Conservation (phyloP, 2,888 invertebrate genomes). For the Chrysolina americana region DNA sequence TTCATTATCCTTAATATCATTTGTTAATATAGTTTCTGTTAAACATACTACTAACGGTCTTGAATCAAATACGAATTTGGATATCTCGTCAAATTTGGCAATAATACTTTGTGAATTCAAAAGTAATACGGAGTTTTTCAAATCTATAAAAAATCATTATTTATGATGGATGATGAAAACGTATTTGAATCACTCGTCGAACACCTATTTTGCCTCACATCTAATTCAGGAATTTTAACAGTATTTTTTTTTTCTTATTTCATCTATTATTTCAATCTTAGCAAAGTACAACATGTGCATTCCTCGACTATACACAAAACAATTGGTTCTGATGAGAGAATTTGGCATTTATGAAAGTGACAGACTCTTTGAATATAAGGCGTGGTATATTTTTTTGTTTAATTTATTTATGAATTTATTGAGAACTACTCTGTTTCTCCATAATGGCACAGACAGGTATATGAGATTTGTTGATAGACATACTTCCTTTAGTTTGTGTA, state of each 20-base stretch:
- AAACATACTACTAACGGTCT: too few relatives aligned
- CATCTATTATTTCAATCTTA: background rate
- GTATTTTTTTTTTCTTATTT: background rate
- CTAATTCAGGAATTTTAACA: too few relatives aligned
- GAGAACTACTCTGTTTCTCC: background rate
- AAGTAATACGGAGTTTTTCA: too few relatives aligned
- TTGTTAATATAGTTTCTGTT: too few relatives aligned
- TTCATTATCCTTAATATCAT: too few relatives aligned
- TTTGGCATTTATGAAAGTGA: background rate
- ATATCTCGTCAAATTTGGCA: too few relatives aligned
- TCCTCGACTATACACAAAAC: background rate
- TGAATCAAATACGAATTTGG: too few relatives aligned
- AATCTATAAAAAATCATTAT: too few relatives aligned
- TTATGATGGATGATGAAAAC: too few relatives aligned
- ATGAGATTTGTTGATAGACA: constrained; percentile 1
- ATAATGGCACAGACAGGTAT: constrained; percentile 1
- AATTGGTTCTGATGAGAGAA: background rate
- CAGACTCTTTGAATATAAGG: background rate
- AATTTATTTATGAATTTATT: background rate
- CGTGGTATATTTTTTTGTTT: background rate
- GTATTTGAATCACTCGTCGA: too few relatives aligned
- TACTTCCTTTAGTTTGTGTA: background rate
- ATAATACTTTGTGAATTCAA: too few relatives aligned
- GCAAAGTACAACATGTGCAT: background rate
- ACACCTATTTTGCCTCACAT: too few relatives aligned